These are phyloP conservation scores for Onychomys leucogaster DNA, from an alignment of 2,797 vertebrate species.

Conservation along the genomic window DNA sequence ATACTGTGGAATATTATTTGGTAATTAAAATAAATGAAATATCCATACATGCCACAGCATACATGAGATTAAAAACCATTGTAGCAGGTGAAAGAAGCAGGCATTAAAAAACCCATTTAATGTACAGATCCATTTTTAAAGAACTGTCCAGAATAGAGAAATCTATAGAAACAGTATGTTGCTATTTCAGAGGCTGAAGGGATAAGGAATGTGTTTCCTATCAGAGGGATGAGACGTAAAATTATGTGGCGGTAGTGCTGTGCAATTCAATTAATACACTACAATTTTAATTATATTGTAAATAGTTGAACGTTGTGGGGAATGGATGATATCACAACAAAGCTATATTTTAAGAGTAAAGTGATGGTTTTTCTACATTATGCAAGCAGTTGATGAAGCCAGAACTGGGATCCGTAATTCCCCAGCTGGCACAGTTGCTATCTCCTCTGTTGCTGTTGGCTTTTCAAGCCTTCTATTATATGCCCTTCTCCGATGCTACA, in stretches of 20 bases:
- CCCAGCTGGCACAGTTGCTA: neutral
- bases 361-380: conserved; percentile 42
- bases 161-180: neutral
- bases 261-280: conserved; percentile 3
- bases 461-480: neutral
- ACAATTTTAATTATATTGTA: neutral
- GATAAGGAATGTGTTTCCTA: neutral
- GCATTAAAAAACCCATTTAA: neutral
- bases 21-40: conserved; percentile 12
- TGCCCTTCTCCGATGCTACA: neutral
- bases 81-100: neutral
- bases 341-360: neutral
- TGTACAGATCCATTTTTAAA: neutral
- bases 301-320: neutral
- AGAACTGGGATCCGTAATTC: neutral
- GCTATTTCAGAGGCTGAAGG: neutral
- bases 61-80: neutral
- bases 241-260: neutral
- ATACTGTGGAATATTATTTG: neutral
- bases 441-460: neutral
- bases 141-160: neutral
- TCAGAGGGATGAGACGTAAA: neutral
- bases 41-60: neutral
- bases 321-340: conserved; percentile 15
- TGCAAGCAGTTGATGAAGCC: neutral